phyloP scores from a whole-genome alignment of 2,888 invertebrate species.

The Exephanes ischioxanthus region DNA sequence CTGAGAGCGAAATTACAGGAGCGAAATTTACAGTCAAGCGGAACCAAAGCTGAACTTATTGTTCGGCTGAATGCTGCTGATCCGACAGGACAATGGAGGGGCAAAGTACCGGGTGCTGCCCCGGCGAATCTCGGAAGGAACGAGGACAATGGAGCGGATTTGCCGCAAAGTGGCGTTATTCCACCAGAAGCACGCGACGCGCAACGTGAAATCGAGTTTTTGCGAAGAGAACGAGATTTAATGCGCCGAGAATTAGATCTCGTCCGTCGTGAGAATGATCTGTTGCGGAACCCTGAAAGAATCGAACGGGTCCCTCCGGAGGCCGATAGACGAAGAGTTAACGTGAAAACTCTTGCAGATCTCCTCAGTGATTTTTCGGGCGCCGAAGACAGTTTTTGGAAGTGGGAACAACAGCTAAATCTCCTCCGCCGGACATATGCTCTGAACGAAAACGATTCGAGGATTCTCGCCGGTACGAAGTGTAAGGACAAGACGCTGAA shows the following conservation, averaged over 20 bases:
- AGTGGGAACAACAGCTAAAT: conserved; percentile 59
- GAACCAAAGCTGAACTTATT: conserved; percentile 35
- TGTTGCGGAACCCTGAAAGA: not conserved
- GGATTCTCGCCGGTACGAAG: conserved; percentile 59
- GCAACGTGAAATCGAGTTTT: conserved; percentile 13
- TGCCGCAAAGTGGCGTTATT: conserved; percentile 4
- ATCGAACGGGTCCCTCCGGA: not conserved
- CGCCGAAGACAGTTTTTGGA: conserved; percentile 42
- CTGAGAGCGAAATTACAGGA: conserved; percentile 17
- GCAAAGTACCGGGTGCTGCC: not conserved
- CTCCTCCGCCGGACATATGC: conserved; percentile 53
- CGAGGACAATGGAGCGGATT: not conserved
- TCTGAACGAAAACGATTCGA: conserved; percentile 51
- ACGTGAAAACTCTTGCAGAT: conserved; percentile 48
- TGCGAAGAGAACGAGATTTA: not conserved
- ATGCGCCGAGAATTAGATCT: conserved; percentile 27
- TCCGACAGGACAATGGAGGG: conserved; percentile 11
- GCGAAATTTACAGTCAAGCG: conserved; percentile 3
- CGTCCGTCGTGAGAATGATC: conserved; percentile 1
- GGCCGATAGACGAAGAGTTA: conserved; percentile 8
- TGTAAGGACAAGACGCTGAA: conserved; percentile 56
- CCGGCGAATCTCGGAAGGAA: not conserved
- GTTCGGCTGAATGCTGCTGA: conserved; percentile 9
- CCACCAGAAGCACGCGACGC: no score
- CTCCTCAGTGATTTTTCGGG: conserved; percentile 57